Conservation (phyloP, 2,888 invertebrate genomes). For the Rhamnusium bicolor region DNA sequence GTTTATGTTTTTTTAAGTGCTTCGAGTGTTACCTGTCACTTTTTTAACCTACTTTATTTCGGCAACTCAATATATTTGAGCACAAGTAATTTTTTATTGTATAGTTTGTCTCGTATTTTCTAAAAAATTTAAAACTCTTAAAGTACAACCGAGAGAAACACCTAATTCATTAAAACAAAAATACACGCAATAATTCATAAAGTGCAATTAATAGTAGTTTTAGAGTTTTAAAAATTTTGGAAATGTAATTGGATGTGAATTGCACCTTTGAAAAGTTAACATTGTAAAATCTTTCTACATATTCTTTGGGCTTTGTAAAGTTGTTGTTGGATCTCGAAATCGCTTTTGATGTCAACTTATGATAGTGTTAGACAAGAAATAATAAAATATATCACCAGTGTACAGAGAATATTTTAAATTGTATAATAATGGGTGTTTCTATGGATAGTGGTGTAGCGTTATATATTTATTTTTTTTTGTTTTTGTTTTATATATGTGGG, state of each 20-base stretch:
- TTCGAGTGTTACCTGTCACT: conserved; percentile 13
- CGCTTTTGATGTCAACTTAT: conserved; percentile 37
- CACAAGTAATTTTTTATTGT: conserved; percentile 2
- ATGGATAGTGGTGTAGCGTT: background rate
- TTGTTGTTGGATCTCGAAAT: conserved; percentile 23
- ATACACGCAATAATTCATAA: conserved; percentile 50
- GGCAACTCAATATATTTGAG: conserved; percentile 2
- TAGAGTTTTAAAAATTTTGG: conserved; percentile 48
- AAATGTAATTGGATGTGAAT: conserved; percentile 10
- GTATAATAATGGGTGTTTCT: conserved; percentile 21
- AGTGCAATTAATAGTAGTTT: conserved; percentile 49
- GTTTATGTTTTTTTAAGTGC: conserved; percentile 23
- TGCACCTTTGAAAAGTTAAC: conserved; percentile 22
- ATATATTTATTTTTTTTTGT: background rate
- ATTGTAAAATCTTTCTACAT: conserved; percentile 18
- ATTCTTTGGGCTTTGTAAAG: conserved; percentile 15
- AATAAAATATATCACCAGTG: conserved; percentile 32
- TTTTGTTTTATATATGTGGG: too few species aligned
- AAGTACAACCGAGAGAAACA: conserved; percentile 24
- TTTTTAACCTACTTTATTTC: background rate
- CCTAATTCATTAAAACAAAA: conserved; percentile 29
- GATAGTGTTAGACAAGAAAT: conserved; percentile 28
- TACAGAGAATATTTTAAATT: conserved; percentile 38
- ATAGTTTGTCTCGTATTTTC: conserved; percentile 15
- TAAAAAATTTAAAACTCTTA: conserved; percentile 44